Conservation (phyloP, 2,888 invertebrate species). For the Lithophane socia region DNA sequence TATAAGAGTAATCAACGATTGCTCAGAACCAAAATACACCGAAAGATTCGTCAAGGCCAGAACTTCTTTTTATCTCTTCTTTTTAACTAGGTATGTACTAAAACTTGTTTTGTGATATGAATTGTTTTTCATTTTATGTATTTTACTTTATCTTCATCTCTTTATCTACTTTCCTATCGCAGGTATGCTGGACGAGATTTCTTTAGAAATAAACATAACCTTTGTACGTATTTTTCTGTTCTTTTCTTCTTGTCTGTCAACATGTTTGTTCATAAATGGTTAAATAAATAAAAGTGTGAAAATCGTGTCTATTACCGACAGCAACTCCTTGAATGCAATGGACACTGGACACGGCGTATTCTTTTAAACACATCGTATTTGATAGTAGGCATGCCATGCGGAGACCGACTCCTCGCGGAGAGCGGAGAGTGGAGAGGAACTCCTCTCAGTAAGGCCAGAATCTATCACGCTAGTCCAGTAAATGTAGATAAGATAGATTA, state of each 20-base stretch:
- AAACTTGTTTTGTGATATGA: too few species aligned
- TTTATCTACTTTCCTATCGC: too few species aligned
- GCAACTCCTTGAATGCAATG: background rate
- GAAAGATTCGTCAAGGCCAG: background rate
- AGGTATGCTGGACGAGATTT: too few species aligned
- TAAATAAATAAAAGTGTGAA: background rate
- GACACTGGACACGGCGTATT: background rate
- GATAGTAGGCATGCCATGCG: background rate
- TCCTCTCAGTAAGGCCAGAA: background rate
- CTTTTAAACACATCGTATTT: background rate
- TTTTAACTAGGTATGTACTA: too few species aligned
- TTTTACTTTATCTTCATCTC: too few species aligned
- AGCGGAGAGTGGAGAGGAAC: background rate
- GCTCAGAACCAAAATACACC: background rate
- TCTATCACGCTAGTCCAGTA: background rate
- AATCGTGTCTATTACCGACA: background rate
- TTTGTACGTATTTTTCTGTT: too few species aligned
- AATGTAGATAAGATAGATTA: background rate
- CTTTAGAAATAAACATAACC: too few species aligned
- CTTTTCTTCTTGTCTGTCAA: too few species aligned
- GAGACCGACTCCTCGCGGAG: background rate
- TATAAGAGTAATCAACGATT: too few species aligned
- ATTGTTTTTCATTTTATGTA: too few species aligned
- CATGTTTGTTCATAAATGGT: too few species aligned
- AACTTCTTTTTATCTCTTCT: background rate